A percentile compares a stretch with the other conserved stretches of the same genome.
Evolutionary conservation across 2,797 vertebrate species (phyloP).

Genomic region (Cryptoblepharus egeriae): DNA sequence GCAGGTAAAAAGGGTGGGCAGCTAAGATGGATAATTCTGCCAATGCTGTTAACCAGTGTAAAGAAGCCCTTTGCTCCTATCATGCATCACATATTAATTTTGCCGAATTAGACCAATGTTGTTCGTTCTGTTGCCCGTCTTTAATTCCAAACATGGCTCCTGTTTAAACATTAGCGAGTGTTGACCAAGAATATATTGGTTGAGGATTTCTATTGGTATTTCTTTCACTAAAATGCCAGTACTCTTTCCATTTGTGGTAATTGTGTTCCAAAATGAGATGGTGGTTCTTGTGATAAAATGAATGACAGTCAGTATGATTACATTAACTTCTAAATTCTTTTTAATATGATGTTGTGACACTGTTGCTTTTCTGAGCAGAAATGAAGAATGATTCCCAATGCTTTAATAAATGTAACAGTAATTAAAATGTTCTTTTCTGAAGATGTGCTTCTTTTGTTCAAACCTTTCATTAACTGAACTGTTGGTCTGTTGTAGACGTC

Average conservation of each 20-base stretch:
- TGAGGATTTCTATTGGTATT: background rate
- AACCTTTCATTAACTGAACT: background rate
- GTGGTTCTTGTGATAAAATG: background rate
- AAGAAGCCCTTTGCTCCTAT: background rate
- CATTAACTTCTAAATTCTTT: background rate
- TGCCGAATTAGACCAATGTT: background rate
- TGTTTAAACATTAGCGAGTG: background rate
- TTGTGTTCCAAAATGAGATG: background rate
- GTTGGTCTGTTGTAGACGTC: too few relatives aligned
- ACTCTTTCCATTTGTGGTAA: background rate
- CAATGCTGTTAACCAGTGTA: background rate
- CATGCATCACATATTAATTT: background rate
- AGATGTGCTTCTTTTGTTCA: background rate
- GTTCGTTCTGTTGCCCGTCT: background rate
- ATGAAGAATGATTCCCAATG: background rate
- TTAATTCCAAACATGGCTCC: background rate
- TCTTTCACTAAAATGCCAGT: background rate
- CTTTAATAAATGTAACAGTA: background rate
- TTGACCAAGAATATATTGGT: background rate
- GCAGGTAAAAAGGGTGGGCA: background rate
- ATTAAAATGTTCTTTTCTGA: background rate
- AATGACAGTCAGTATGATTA: background rate
- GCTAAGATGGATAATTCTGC: background rate
- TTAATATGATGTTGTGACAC: constrained; percentile 4
- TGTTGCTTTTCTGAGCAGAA: background rate